phyloP scores from a whole-genome alignment of 1,140 invertebrate species.

The Pseudobourletiella spinata region DNA sequence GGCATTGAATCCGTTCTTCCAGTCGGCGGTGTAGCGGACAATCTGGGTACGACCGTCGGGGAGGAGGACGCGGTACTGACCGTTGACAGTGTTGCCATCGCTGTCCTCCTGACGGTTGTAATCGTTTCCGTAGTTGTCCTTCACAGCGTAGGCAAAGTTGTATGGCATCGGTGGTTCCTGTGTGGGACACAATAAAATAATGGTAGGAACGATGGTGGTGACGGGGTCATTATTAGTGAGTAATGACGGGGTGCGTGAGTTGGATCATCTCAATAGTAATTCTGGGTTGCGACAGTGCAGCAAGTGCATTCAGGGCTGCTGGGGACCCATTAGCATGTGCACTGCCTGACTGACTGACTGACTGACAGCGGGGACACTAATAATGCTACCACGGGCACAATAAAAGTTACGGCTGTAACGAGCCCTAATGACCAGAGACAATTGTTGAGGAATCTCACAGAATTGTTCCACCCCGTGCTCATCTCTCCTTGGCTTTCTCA shows the following conservation, averaged over 20 bases:
- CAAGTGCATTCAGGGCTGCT: not conserved
- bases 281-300: too few species aligned
- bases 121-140: conserved; percentile 62
- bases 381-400: not conserved
- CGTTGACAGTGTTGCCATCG: conserved; percentile 59
- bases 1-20: conserved; percentile 40
- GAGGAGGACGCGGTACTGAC: conserved; percentile 62
- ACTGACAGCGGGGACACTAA: too few species aligned
- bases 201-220: too few species aligned
- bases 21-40: conserved; percentile 39
- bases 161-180: conserved; percentile 54
- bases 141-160: conserved; percentile 67
- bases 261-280: too few species aligned
- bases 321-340: too few species aligned
- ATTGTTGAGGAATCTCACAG: conserved; percentile 3
- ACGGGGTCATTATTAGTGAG: not conserved
- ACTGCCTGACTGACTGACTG: too few species aligned
- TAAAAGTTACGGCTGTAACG: not conserved
- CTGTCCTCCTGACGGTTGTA: conserved; percentile 59
- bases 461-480: not conserved
- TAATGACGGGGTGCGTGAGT: not conserved
- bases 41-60: conserved; percentile 59
- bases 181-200: not conserved
- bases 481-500: not conserved
- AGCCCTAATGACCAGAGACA: conserved; percentile 1